Evolutionary conservation across 2,888 invertebrate species (phyloP).

Genomic region (Brenthis hecate): DNA sequence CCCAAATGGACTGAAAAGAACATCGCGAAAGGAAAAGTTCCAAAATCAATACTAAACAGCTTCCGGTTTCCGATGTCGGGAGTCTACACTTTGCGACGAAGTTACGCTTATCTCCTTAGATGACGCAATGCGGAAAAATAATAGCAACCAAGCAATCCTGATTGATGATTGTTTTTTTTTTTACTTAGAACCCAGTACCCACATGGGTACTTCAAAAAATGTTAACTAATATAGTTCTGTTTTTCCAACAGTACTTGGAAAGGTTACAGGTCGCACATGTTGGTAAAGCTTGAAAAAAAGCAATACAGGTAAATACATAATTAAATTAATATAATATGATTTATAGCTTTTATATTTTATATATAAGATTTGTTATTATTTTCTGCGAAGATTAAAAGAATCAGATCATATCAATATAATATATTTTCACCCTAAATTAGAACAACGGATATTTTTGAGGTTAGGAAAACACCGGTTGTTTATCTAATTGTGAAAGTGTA

Average conservation of each 20-base stretch:
- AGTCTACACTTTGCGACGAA: constrained; percentile 51
- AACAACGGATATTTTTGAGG: constrained; percentile 52
- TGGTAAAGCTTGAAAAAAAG: too few species aligned
- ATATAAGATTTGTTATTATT: constrained; percentile 7
- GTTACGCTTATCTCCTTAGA: constrained; percentile 39
- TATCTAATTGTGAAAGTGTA: constrained; percentile 49
- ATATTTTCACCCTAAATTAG: constrained; percentile 19
- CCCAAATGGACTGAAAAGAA: not conserved
- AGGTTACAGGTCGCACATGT: too few species aligned
- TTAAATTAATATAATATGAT: not conserved
- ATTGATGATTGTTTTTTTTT: not conserved
- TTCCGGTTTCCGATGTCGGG: constrained; percentile 48
- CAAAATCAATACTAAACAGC: constrained; percentile 54
- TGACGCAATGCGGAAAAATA: constrained; percentile 55
- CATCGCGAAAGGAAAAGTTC: constrained; percentile 33
- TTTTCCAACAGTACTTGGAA: too few species aligned
- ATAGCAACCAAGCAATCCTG: constrained; percentile 20
- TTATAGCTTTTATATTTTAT: not conserved
- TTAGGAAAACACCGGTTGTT: constrained; percentile 60
- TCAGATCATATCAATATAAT: constrained; percentile 26
- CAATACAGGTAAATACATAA: not conserved
- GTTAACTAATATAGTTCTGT: too few species aligned
- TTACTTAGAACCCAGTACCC: not conserved
- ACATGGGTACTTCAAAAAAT: too few species aligned
- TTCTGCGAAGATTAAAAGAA: constrained; percentile 22